Percentiles rank a stretch among this genome's conserved stretches.
phyloP scores from a whole-genome alignment of 2,113 vertebrate species.

The Notiomystis cincta region DNA sequence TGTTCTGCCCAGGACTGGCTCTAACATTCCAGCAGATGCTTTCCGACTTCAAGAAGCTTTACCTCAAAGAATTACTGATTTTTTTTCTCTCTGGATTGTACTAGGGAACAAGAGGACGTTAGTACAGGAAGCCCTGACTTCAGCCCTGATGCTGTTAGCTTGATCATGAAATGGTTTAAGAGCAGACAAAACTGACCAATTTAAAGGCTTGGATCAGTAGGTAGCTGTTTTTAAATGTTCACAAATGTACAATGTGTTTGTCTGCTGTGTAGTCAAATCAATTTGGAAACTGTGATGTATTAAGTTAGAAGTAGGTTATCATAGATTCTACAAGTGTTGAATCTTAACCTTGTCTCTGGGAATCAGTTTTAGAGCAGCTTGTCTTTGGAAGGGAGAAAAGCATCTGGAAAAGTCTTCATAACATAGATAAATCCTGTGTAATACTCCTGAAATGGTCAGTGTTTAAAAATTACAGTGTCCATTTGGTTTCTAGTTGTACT shows the following conservation, averaged over 20 bases:
- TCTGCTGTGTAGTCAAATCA: neutral
- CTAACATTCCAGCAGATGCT: conserved; percentile 25
- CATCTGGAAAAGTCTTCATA: neutral
- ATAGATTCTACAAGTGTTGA: neutral
- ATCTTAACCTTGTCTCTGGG: neutral
- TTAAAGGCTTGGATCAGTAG: neutral
- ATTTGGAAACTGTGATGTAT: neutral
- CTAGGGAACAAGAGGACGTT: neutral
- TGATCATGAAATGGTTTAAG: neutral
- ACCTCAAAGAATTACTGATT: neutral
- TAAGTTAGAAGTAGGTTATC: neutral
- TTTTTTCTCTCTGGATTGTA: neutral
- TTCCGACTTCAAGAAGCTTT: neutral
- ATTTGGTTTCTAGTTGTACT: neutral
- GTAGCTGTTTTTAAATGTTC: neutral
- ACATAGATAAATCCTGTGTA: neutral
- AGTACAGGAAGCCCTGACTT: neutral
- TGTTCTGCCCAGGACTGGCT: neutral
- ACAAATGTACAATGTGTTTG: neutral
- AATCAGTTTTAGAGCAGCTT: neutral
- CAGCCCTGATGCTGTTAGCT: neutral
- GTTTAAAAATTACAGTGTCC: neutral
- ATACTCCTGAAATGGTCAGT: neutral
- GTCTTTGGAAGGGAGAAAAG: neutral
- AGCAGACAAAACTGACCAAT: neutral